Percentiles rank a stretch among this genome's conserved stretches.
These are phyloP conservation scores for Willisornis vidua DNA, from an alignment of 2,113 vertebrate species.

Conservation along the genomic window DNA sequence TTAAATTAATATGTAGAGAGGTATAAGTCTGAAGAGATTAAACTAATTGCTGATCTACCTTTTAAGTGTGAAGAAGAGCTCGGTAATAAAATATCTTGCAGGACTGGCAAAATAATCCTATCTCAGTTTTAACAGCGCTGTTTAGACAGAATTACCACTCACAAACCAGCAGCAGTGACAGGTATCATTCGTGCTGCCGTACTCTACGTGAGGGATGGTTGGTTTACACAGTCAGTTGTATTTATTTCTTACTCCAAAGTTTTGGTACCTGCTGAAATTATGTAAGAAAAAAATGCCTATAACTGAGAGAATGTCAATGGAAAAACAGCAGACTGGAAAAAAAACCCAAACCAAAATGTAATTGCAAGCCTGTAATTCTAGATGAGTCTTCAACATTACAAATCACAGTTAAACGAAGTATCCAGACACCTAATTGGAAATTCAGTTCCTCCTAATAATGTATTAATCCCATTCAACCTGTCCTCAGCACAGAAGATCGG, in stretches of 20 bases:
- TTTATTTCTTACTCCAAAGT: not conserved
- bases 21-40: not conserved
- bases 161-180: not conserved
- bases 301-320: not conserved
- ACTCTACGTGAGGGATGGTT: not conserved
- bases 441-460: slow-evolving; percentile 20
- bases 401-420: slow-evolving; percentile 1
- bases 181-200: not conserved
- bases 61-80: not conserved
- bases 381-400: not conserved
- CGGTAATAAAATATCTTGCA: not conserved
- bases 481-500: not conserved
- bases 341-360: not conserved
- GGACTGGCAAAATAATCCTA: not conserved
- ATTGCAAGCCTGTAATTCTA: slow-evolving; percentile 33
- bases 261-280: not conserved
- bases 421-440: slow-evolving; percentile 32
- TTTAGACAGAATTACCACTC: not conserved
- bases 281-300: not conserved
- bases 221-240: not conserved
- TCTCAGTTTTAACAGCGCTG: not conserved
- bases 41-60: not conserved
- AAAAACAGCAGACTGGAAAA: not conserved
- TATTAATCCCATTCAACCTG: slow-evolving; percentile 6
- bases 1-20: not conserved